These are phyloP conservation scores for Pollenia griseotomentosa DNA, from an alignment of 2,888 invertebrate genomes.

Conservation along the genomic window DNA sequence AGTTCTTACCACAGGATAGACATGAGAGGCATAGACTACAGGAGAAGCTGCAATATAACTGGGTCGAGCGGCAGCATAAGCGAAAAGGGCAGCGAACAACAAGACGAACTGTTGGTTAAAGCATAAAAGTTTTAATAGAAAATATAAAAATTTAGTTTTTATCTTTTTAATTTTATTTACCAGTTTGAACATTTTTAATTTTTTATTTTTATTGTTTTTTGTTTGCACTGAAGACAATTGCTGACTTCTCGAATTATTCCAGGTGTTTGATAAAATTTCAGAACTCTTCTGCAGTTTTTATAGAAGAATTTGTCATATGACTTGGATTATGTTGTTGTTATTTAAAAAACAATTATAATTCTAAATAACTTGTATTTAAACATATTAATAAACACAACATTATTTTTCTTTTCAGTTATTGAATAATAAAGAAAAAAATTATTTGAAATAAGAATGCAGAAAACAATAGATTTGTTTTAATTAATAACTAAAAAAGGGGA, in stretches of 20 bases:
- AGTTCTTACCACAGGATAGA: constrained; percentile 17
- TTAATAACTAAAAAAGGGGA: too few species aligned
- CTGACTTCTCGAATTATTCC: constrained; percentile 14
- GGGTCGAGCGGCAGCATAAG: constrained; percentile 82
- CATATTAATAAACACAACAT: background rate
- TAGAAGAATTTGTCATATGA: constrained; percentile 30
- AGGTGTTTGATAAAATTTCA: constrained; percentile 68
- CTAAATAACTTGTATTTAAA: constrained; percentile 10
- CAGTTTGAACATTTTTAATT: constrained; percentile 77
- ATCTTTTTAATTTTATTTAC: constrained; percentile 66
- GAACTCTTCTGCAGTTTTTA: constrained; percentile 63
- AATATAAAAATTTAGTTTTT: background rate
- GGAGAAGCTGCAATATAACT: constrained; percentile 76
- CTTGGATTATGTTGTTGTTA: background rate
- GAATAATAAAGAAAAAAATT: background rate
- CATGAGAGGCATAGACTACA: background rate
- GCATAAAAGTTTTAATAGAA: background rate
- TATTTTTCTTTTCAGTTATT: background rate
- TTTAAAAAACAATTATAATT: constrained; percentile 20
- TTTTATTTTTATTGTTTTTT: background rate
- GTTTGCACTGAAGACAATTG: background rate
- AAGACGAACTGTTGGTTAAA: constrained; percentile 40
- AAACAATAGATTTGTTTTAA: background rate
- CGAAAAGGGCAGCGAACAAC: constrained; percentile 79
- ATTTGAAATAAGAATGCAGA: background rate